Base-by-base conservation (phyloP, 2,888 invertebrate species). In the Odontocolon sp. region DNA sequence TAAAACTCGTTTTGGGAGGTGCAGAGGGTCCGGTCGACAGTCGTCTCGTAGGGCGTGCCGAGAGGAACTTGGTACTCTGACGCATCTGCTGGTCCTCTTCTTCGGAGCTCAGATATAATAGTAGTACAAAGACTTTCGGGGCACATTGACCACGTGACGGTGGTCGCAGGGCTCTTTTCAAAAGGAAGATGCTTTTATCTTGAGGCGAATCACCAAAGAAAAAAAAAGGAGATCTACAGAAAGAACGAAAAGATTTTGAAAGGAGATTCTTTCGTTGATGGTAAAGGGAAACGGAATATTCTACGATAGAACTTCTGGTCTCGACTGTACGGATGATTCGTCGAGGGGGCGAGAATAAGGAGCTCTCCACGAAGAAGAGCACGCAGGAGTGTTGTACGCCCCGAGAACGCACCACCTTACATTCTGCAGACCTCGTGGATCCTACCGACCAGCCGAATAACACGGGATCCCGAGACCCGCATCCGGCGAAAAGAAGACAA, bases 1-100 rank as follows among this genome's bases (percentile, higher is more conserved):
- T 87, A 86, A 87, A 87, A 87, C 87, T 87, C 87, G 87, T 87
- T 87, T 87, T 79, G 83, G 72, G 66, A 38, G 38, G n/a, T 38
- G 28, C 40, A 54, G 23, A 38, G 36, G 33, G 38, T 71, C 67
- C 45, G 23, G 69, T 69, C 69, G 69, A 71, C 67, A 76, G 71
- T 71, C 71, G 69, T 71, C 66, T 66, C 70, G 70, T 61, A 66
- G 76, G 70, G 76, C 76, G 70, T 76, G 66, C 66, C 68, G n/a
- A 28, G 45, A 52, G 59, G 66, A 59, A 18, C 54, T 50, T 28
- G 61, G 71, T n/a, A n/a, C n/a, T n/a, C n/a, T n/a, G n/a, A n/a
- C 59, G 67, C 70, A 66, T 71, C 47, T 61, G 76, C 61, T 45
- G 66, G 40, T 66, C 64, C 75, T 52, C 28, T 42, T 21, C 23